These are phyloP conservation scores for Eupeodes luniger DNA, from an alignment of 2,888 invertebrate genomes.

Conservation along the genomic window DNA sequence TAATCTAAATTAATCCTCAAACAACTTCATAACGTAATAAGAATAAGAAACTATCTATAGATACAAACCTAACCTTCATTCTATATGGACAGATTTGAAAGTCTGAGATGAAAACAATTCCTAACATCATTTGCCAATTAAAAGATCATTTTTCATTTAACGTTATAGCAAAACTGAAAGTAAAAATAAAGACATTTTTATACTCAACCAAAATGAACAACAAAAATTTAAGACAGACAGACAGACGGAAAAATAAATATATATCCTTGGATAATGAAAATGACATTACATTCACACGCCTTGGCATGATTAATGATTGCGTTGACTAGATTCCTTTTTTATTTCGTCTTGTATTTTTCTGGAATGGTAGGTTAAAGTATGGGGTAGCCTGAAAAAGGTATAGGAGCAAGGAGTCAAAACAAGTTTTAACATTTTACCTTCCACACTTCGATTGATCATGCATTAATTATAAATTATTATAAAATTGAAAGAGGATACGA, in stretches of 20 bases:
- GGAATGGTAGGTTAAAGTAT: not conserved
- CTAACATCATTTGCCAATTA: conserved; percentile 47
- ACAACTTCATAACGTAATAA: not conserved
- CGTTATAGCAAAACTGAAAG: conserved; percentile 48
- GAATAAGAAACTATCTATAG: not conserved
- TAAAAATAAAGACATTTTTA: conserved; percentile 50
- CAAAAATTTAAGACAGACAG: not conserved
- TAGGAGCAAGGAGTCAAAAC: conserved; percentile 63
- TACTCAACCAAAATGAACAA: not conserved
- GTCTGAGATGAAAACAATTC: not conserved
- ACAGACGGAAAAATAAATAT: conserved; percentile 5
- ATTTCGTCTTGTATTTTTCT: not conserved
- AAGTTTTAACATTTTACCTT: conserved; percentile 69
- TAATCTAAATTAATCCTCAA: not conserved
- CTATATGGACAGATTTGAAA: not conserved
- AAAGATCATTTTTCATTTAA: conserved; percentile 67
- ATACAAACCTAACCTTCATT: not conserved
- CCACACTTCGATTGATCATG: conserved; percentile 69
- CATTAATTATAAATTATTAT: conserved; percentile 75
- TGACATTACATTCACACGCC: conserved; percentile 74
- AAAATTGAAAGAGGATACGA: conserved; percentile 61
- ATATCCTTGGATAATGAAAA: conserved; percentile 65
- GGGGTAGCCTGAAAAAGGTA: no score
- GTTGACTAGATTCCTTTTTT: conserved; percentile 60
- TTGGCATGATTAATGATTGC: conserved; percentile 67